These are phyloP conservation scores for Schizotus pectinicornis DNA, from an alignment of 2,888 invertebrate species.

Conservation along the genomic window DNA sequence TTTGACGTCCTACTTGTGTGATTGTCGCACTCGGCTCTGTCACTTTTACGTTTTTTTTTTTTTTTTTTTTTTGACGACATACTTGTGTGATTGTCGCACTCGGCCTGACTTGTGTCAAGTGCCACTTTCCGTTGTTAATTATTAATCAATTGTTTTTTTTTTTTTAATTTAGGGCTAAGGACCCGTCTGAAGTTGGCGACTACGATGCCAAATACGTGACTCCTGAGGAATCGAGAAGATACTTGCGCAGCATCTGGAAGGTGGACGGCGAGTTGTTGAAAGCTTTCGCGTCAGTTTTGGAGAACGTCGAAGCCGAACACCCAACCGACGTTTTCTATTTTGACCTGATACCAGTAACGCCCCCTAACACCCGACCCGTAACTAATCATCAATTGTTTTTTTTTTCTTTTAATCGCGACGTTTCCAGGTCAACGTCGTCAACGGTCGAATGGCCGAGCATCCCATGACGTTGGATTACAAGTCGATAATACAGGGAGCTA, in stretches of 20 bases:
- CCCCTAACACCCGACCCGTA: slow-evolving; percentile 84
- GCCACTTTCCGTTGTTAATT: no score
- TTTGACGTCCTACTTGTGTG: no score
- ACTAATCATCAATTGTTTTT: slow-evolving; percentile 23
- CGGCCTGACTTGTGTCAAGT: no score
- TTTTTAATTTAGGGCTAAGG: no score
- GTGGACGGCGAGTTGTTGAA: slow-evolving; percentile 74
- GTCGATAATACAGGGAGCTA: slow-evolving; percentile 70
- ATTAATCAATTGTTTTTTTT: no score
- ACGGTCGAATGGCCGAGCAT: slow-evolving; percentile 76
- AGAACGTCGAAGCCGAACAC: slow-evolving; percentile 59
- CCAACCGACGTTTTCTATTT: slow-evolving; percentile 89
- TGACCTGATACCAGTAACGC: slow-evolving; percentile 83
- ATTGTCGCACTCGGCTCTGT: no score
- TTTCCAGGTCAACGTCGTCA: slow-evolving; percentile 60
- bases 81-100: no score
- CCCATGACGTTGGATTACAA: slow-evolving; percentile 76
- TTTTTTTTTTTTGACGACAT: no score
- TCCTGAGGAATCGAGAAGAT: slow-evolving; percentile 49
- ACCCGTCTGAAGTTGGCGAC: no score
- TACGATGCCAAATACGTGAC: slow-evolving; percentile 52
- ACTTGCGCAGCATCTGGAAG: slow-evolving; percentile 68
- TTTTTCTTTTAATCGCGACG: no score
- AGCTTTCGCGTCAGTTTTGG: slow-evolving; percentile 75
- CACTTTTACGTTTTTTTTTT: no score